Evolutionary conservation across 2,797 vertebrate species (phyloP).

Genomic region (Myotis daubentonii): DNA sequence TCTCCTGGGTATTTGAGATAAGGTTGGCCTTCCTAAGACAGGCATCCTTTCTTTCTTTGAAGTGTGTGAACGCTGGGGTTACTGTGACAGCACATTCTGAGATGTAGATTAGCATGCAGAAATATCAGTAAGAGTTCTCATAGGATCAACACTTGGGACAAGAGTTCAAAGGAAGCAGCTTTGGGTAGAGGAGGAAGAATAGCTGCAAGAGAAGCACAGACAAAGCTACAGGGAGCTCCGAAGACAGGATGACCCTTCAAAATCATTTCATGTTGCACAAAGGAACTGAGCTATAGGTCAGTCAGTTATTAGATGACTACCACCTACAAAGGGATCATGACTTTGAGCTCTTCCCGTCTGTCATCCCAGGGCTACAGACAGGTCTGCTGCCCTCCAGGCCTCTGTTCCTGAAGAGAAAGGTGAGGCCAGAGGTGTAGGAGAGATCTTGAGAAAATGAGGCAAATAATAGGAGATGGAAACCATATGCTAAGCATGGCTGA

Average conservation of each 20-base stretch:
- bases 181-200: not conserved
- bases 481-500: rapidly evolving
- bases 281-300: not conserved
- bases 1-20: not conserved
- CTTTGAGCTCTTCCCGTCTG: not conserved
- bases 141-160: not conserved
- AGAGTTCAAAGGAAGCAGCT: not conserved
- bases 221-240: rapidly evolving
- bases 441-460: not conserved
- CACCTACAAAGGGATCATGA: not conserved
- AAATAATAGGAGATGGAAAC: not conserved
- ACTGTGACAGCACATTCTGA: not conserved
- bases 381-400: not conserved
- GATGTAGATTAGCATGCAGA: not conserved
- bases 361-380: rapidly evolving
- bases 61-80: not conserved
- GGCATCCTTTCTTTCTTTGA: not conserved
- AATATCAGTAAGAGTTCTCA: not conserved
- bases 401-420: not conserved
- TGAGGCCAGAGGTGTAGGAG: not conserved
- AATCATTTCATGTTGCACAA: no score
- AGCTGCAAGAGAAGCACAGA: not conserved
- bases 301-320: rapidly evolving
- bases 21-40: not conserved
- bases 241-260: rapidly evolving